Evolutionary conservation across 2,888 invertebrate species (phyloP).

Genomic region (Smittia aterrima): DNA sequence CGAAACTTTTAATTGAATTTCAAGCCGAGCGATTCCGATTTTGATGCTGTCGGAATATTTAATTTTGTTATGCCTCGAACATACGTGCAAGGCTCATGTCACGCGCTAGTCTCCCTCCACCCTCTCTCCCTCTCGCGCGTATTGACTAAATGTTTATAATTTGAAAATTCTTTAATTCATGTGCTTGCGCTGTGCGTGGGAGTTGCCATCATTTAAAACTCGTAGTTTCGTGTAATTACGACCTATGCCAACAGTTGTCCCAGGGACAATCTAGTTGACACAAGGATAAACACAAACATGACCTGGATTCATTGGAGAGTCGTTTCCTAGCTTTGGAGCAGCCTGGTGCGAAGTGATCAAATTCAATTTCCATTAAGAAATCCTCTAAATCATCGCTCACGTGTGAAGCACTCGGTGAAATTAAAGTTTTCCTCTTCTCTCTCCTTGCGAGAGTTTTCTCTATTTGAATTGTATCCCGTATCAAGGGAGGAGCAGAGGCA

Average conservation of each 20-base stretch:
- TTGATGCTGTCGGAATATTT: conserved; percentile 31
- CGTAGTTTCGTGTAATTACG: not conserved
- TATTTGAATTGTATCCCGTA: conserved; percentile 40
- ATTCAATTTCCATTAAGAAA: not conserved
- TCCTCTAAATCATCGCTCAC: not conserved
- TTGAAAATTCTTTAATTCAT: not conserved
- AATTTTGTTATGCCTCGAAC: conserved; percentile 36
- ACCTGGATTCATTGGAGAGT: not conserved
- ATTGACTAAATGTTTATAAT: conserved; percentile 4
- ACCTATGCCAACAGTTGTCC: conserved; percentile 28
- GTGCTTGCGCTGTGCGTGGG: not conserved
- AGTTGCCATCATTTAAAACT: not conserved
- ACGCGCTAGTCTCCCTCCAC: not conserved
- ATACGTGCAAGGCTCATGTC: conserved; percentile 5
- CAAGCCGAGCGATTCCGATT: conserved; percentile 20
- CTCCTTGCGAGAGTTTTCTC: not conserved
- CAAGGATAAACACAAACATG: not conserved
- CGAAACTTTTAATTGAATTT: conserved; percentile 41
- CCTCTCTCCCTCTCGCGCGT: not conserved
- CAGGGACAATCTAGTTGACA: not conserved
- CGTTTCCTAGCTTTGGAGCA: not conserved
- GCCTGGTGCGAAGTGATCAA: not conserved
- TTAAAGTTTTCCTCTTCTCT: conserved; percentile 19
- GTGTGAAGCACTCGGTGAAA: not conserved
- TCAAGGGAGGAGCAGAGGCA: not conserved